These are phyloP conservation scores for Sitodiplosis mosellana DNA, from an alignment of 1,140 invertebrate species.

Conservation along the genomic window DNA sequence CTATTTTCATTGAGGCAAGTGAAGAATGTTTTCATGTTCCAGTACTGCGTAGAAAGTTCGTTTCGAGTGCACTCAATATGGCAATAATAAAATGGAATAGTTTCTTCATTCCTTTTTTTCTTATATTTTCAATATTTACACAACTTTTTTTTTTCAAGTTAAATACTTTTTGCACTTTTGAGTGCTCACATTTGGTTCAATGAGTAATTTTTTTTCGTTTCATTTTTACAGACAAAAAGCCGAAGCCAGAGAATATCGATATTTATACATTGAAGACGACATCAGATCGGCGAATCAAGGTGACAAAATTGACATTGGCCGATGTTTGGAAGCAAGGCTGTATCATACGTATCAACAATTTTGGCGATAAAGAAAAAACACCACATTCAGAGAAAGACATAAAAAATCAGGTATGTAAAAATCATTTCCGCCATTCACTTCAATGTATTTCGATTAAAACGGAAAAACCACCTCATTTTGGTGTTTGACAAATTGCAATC, in stretches of 20 bases:
- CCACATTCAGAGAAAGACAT: slow-evolving; percentile 43
- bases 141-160: no score
- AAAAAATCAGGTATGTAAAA: slow-evolving; percentile 33
- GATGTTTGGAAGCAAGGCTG: slow-evolving; percentile 45
- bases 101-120: no score
- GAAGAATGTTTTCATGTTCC: neutral
- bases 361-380: slow-evolving; percentile 41
- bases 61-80: no score
- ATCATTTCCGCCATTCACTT: neutral
- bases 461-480: no score
- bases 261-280: slow-evolving; percentile 41
- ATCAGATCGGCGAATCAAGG: slow-evolving; percentile 34
- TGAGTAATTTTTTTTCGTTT: slow-evolving; percentile 11
- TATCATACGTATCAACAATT: slow-evolving; percentile 46
- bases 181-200: no score
- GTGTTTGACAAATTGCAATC: neutral
- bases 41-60: no score
- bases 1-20: neutral
- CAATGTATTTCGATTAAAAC: no score
- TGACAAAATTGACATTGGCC: slow-evolving; percentile 34
- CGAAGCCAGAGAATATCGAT: slow-evolving; percentile 43
- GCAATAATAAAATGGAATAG: no score
- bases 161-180: no score
- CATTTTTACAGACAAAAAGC: slow-evolving; percentile 42
- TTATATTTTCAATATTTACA: no score